Base-by-base conservation (phyloP, 2,113 vertebrate genomes). In the Petaurus breviceps region DNA sequence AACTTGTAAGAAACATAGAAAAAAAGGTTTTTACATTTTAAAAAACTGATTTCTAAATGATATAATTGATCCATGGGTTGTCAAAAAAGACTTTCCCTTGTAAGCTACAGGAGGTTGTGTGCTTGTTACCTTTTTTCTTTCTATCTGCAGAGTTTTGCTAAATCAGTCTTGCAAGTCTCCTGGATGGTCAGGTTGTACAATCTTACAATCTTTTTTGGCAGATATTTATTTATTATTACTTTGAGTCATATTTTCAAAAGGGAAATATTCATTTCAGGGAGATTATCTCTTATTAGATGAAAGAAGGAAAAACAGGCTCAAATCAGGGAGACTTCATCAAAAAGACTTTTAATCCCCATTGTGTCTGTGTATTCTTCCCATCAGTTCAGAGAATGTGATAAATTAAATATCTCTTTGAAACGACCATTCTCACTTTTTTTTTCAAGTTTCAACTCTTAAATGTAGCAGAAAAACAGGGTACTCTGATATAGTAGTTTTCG, bases 271-370 rank as follows among this genome's bases (percentile, higher is more conserved):
- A 94, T 97, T 98, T 98, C 97, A 94, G 94, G 91, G 92, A 50
- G 95, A 97, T 98, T 97, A 97, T 97, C 57, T 98, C 95, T 97
- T 93, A 93, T 97, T 98, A 92, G 52, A 89, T 96, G 95, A 55
- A 98, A 95, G 97, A 98, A 94, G 94, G 91, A 97, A 93, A 98
- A 99, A 95, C 92, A 98, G 94, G 90, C 97, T 98, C 95, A 97
- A 98, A 98, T 98, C 89, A 96, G 92, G 91, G 95, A 94, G 57
- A 94, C 68, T 97, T 98, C 93, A 96, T 98, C 94, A 97, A 96
- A 98, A 96, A 97, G 37, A 57, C 92, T 97, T 98, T 55, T 97
- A 98, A 98, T 98, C 94, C 57, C 50, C 97, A 94, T 98, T 98
- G 93, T 98, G 95, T 97, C 97, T 98, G 90, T 95, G 94, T 97